Evolutionary conservation across 2,888 invertebrate genomes (phyloP).

Genomic region (Diloba caeruleocephala): DNA sequence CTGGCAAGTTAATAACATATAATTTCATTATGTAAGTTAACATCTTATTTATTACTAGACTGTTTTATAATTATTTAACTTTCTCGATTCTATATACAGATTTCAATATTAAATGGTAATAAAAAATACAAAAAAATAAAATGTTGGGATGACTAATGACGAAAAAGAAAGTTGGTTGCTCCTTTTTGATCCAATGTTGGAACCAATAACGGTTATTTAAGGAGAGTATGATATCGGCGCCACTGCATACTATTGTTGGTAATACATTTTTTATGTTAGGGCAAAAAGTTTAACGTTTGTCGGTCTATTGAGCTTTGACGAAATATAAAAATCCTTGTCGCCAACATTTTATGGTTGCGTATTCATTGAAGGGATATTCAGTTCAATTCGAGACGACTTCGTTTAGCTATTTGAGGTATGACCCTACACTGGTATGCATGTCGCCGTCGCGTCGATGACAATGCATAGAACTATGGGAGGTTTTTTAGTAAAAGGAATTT

Average conservation of each 20-base stretch:
- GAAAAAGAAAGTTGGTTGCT: conserved; percentile 30
- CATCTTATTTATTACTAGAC: conserved; percentile 39
- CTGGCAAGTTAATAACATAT: conserved; percentile 15
- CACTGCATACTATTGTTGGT: conserved; percentile 16
- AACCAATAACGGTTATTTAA: conserved; percentile 8
- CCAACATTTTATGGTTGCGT: conserved; percentile 15
- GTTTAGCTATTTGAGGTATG: conserved; percentile 12
- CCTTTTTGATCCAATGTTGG: conserved; percentile 16
- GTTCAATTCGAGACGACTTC: conserved; percentile 11
- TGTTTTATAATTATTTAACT: conserved; percentile 53
- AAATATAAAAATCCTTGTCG: conserved; percentile 10
- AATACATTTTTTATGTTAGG: conserved; percentile 8
- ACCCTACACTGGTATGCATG: conserved; percentile 12
- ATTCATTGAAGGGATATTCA: conserved; percentile 8
- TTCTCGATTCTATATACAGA: conserved; percentile 36
- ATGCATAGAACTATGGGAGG: conserved; percentile 33
- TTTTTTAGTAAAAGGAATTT: conserved; percentile 22
- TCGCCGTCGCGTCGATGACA: conserved; percentile 14
- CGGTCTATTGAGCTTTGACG: conserved; percentile 7
- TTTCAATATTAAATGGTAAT: conserved; percentile 28
- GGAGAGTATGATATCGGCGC: conserved; percentile 26
- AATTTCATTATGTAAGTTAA: conserved; percentile 37
- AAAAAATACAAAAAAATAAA: conserved; percentile 35
- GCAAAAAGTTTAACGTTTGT: conserved; percentile 3
- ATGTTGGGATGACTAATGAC: conserved; percentile 45